A percentile compares a stretch with the other conserved stretches of the same genome.
Conservation (phyloP, 2,888 invertebrate genomes). For the Teleiodes luculella region DNA sequence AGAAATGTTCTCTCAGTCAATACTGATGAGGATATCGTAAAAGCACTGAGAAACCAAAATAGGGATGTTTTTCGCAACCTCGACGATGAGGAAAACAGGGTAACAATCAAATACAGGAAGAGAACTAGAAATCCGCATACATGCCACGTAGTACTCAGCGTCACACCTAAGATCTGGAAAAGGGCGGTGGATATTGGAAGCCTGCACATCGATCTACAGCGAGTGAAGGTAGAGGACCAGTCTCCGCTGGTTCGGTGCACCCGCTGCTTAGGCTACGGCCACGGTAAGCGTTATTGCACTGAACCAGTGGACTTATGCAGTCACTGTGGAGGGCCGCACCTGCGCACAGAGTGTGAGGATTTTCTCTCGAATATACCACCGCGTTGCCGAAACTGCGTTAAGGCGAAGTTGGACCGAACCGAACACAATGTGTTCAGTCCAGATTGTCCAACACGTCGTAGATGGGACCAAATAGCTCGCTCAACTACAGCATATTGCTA, state of each 20-base stretch:
- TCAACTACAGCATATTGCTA: background rate
- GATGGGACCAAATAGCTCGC: background rate
- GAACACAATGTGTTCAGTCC: no score
- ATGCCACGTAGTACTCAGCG: background rate
- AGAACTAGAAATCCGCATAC: background rate
- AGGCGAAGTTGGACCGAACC: no score
- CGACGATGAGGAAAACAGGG: background rate
- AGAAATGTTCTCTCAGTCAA: background rate
- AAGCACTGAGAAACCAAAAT: background rate
- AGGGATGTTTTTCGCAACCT: background rate
- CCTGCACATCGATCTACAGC: background rate
- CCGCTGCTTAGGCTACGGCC: no score
- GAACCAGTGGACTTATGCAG: background rate
- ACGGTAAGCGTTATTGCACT: background rate
- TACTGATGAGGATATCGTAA: background rate
- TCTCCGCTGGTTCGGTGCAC: no score
- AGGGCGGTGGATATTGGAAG: background rate
- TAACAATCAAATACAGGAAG: background rate
- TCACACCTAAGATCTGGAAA: background rate
- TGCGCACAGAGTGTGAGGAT: background rate
- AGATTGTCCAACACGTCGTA: no score
- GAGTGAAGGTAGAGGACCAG: background rate
- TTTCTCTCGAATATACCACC: background rate
- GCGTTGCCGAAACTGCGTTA: conserved; percentile 8
- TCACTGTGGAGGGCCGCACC: conserved; percentile 14